Conservation (phyloP, 2,113 vertebrate species). For the Podarcis muralis region DNA sequence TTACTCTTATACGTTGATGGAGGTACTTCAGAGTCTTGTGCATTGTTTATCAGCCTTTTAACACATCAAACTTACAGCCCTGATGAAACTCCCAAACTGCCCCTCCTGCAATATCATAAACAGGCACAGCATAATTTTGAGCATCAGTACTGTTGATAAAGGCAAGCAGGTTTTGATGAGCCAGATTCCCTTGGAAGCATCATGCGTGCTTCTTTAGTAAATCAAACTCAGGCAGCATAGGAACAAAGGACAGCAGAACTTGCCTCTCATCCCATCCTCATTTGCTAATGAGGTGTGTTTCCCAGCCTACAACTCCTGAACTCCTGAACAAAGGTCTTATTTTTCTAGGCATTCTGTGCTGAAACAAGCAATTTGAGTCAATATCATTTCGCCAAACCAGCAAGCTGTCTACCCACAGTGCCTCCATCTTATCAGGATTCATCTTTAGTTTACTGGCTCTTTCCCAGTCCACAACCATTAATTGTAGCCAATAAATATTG, state of each 20-base stretch:
- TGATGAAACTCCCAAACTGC: conserved; percentile 1
- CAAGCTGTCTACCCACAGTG: neutral
- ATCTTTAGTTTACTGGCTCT: too few relatives aligned
- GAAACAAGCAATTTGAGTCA: too few relatives aligned
- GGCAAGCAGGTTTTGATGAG: neutral
- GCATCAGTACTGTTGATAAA: neutral
- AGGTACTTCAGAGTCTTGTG: neutral
- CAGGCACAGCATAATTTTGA: neutral
- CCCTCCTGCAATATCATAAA: neutral
- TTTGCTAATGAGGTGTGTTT: rapidly evolving
- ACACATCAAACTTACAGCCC: neutral
- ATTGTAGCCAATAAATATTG: too few relatives aligned
- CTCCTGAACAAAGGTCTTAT: neutral
- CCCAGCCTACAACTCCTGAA: neutral
- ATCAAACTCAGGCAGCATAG: rapidly evolving
- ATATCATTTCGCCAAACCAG: neutral
- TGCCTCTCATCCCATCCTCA: neutral
- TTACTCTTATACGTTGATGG: neutral
- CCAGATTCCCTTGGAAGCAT: rapidly evolving
- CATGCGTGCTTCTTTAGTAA: neutral
- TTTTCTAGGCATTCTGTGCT: too few relatives aligned
- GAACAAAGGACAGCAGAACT: neutral
- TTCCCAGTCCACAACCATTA: neutral
- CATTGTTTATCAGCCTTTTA: neutral
- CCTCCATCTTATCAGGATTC: neutral